Percentiles rank a stretch among this genome's conserved stretches.
Conservation (phyloP, 2,888 invertebrate genomes). For the Miltochrista miniata region DNA sequence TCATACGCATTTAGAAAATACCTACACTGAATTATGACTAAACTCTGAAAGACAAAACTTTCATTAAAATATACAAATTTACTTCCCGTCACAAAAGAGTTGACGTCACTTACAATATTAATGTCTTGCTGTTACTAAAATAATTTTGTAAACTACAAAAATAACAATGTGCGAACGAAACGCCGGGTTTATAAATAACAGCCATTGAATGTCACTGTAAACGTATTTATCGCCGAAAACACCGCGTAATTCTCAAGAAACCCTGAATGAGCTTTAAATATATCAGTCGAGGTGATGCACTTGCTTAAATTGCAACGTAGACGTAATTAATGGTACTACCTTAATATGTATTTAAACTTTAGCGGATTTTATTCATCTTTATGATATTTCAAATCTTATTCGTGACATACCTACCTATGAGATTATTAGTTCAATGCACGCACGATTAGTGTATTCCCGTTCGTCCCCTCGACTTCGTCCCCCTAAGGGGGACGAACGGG, state of each 20-base stretch:
- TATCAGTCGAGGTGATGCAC: conserved; percentile 1
- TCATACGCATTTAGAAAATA: too few species aligned
- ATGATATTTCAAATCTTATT: too few species aligned
- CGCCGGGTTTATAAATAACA: conserved; percentile 15
- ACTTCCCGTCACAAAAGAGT: conserved; percentile 20
- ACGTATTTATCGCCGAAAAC: conserved; percentile 20
- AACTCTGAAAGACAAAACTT: too few species aligned
- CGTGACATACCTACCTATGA: too few species aligned
- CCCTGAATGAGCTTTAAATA: conserved; percentile 2
- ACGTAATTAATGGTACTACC: too few species aligned
- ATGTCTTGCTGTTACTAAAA: conserved; percentile 23
- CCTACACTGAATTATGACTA: too few species aligned
- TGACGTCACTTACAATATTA: conserved; percentile 29
- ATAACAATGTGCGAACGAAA: conserved; percentile 28
- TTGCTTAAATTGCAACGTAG: not conserved
- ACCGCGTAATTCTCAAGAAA: conserved; percentile 16
- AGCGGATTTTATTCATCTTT: too few species aligned
- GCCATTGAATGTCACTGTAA: conserved; percentile 15
- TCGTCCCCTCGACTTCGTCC: too few species aligned
- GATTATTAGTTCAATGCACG: too few species aligned
- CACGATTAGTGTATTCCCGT: too few species aligned
- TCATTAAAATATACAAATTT: not conserved
- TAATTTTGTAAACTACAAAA: conserved; percentile 35
- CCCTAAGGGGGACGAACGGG: too few species aligned
- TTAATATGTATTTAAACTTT: too few species aligned